These are phyloP conservation scores for Saguinus midas DNA, from an alignment of 2,113 vertebrate genomes.

Conservation along the genomic window DNA sequence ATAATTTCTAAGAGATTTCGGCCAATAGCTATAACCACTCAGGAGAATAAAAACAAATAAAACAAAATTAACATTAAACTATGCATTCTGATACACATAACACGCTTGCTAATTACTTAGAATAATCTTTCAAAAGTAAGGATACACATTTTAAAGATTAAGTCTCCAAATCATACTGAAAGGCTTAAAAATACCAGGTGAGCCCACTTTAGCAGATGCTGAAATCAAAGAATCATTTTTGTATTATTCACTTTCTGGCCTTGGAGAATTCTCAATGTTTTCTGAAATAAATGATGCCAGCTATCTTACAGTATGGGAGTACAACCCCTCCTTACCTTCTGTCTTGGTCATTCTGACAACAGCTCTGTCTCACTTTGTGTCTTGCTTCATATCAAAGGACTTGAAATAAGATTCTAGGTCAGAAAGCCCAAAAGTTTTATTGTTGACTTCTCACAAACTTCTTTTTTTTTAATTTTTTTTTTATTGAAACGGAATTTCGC, in stretches of 20 bases:
- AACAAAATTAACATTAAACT: neutral
- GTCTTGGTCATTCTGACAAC: neutral
- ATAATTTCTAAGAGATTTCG: neutral
- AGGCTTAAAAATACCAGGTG: neutral
- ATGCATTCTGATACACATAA: neutral
- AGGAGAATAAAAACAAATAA: neutral
- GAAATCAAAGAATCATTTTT: neutral
- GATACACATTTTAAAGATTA: neutral
- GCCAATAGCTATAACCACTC: neutral
- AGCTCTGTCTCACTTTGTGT: neutral
- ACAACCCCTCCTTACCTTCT: neutral
- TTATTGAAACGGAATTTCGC: too few relatives aligned
- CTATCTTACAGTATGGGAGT: rapidly evolving
- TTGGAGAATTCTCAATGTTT: neutral
- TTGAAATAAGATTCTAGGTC: neutral
- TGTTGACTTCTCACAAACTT: neutral
- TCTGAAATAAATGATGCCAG: neutral
- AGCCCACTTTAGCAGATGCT: neutral
- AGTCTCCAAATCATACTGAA: neutral
- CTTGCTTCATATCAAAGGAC: neutral
- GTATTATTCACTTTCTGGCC: neutral
- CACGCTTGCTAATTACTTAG: neutral
- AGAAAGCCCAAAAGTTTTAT: neutral
- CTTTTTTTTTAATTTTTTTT: too few relatives aligned
- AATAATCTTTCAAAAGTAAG: neutral